Conservation (phyloP, 2,113 vertebrate genomes). For the Dipodomys ordii region DNA sequence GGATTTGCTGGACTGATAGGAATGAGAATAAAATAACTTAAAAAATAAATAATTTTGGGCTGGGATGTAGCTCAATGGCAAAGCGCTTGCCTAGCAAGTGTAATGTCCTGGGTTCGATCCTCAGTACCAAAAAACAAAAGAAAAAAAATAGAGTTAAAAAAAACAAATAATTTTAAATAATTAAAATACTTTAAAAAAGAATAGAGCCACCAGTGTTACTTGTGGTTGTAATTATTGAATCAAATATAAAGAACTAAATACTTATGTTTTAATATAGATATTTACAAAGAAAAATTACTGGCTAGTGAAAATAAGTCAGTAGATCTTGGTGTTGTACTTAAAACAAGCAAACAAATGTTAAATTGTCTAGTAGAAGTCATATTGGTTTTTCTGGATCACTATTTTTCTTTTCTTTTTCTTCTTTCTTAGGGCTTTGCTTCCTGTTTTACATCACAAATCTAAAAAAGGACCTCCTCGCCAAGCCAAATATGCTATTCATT, state of each 20-base stretch:
- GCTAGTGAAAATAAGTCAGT: neutral
- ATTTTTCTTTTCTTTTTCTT: conserved; percentile 72
- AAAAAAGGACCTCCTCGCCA: conserved; percentile 97
- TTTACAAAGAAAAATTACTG: conserved; percentile 26
- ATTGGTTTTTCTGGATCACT: conserved; percentile 35
- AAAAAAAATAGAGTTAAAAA: too few species aligned
- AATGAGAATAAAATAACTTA: neutral
- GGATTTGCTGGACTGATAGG: neutral
- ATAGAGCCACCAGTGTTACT: neutral
- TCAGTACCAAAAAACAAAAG: too few species aligned
- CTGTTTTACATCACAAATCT: conserved; percentile 98
- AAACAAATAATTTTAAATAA: neutral
- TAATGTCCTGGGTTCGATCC: too few species aligned
- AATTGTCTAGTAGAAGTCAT: neutral
- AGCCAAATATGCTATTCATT: conserved; percentile 98
- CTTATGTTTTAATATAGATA: neutral
- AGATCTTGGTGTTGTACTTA: neutral
- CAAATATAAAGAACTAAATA: neutral
- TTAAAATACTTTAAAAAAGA: neutral
- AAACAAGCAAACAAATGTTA: too few species aligned
- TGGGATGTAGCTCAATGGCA: too few species aligned
- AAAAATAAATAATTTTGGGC: neutral
- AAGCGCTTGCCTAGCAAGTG: too few species aligned
- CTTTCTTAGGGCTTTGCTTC: conserved; percentile 93
- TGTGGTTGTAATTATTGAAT: neutral